Conservation (phyloP, 2,888 invertebrate genomes). For the Teleiodes luculella region DNA sequence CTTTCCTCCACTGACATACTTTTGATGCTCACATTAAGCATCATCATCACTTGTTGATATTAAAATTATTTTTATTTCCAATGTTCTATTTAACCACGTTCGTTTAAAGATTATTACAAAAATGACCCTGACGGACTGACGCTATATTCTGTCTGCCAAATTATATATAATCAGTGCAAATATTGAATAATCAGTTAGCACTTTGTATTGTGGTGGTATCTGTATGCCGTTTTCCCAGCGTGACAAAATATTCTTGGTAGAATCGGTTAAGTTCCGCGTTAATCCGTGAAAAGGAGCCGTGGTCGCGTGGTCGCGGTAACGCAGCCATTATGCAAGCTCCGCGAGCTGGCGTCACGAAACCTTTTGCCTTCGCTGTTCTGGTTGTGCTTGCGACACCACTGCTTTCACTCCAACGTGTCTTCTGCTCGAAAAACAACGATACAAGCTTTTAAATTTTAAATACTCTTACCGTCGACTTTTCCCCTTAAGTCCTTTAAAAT, state of each 20-base stretch:
- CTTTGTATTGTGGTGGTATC: not conserved
- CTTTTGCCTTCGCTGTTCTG: slow-evolving; percentile 56
- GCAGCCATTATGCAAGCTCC: slow-evolving; percentile 56
- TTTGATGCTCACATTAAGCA: slow-evolving; percentile 24
- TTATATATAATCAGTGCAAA: not conserved
- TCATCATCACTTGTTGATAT: not conserved
- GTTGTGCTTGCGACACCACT: slow-evolving; percentile 57
- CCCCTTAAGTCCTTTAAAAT: no score
- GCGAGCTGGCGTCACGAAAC: slow-evolving; percentile 60
- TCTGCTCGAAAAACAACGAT: slow-evolving; percentile 41
- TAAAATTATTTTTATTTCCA: not conserved
- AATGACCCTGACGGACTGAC: not conserved
- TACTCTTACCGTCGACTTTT: no score
- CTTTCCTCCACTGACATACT: slow-evolving; percentile 49
- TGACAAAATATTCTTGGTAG: slow-evolving; percentile 20
- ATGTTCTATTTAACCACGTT: not conserved
- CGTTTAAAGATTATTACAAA: not conserved
- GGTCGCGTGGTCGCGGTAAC: slow-evolving; percentile 42
- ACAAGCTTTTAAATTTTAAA: slow-evolving; percentile 25
- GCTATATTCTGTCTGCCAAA: not conserved
- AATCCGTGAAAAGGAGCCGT: slow-evolving; percentile 30
- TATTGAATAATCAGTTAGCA: not conserved
- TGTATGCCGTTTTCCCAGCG: not conserved
- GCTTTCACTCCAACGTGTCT: slow-evolving; percentile 50
- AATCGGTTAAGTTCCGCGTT: slow-evolving; percentile 34